Conservation (phyloP, 2,797 vertebrate genomes). For the Scolopax bukidnonensis region DNA sequence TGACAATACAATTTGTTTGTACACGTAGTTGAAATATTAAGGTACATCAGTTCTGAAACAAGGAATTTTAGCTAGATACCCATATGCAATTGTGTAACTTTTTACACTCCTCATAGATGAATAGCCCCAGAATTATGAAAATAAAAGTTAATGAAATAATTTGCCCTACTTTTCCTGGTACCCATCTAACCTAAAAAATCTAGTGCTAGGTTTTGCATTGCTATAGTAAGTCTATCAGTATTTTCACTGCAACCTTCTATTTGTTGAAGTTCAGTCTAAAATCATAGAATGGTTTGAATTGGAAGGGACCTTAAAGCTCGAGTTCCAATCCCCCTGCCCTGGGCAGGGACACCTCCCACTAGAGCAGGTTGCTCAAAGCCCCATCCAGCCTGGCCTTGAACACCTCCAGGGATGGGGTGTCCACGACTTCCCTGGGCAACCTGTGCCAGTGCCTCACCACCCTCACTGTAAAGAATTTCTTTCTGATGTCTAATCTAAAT, state of each 20-base stretch:
- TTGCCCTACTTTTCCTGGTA: not conserved
- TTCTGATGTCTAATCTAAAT: too few species aligned
- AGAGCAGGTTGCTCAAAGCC: too few species aligned
- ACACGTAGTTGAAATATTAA: not conserved
- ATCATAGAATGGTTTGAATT: too few species aligned
- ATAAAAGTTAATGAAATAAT: conserved; percentile 14
- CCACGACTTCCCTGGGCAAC: too few species aligned
- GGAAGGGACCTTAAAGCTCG: too few species aligned
- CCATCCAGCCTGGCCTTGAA: too few species aligned
- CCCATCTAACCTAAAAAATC: not conserved
- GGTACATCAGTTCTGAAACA: not conserved
- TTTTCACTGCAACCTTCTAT: not conserved
- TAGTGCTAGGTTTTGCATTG: not conserved
- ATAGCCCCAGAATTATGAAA: not conserved
- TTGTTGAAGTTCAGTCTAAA: not conserved
- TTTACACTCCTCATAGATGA: not conserved
- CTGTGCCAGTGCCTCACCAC: too few species aligned
- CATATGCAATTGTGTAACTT: not conserved
- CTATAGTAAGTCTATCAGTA: not conserved
- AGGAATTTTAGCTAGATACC: conserved; percentile 4
- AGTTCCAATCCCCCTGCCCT: too few species aligned
- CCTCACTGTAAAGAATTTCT: too few species aligned
- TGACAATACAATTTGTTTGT: not conserved
- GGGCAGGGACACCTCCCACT: too few species aligned
- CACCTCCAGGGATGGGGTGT: too few species aligned